These are phyloP conservation scores for Xestia sexstrigata DNA, from an alignment of 2,888 invertebrate species.

Conservation along the genomic window DNA sequence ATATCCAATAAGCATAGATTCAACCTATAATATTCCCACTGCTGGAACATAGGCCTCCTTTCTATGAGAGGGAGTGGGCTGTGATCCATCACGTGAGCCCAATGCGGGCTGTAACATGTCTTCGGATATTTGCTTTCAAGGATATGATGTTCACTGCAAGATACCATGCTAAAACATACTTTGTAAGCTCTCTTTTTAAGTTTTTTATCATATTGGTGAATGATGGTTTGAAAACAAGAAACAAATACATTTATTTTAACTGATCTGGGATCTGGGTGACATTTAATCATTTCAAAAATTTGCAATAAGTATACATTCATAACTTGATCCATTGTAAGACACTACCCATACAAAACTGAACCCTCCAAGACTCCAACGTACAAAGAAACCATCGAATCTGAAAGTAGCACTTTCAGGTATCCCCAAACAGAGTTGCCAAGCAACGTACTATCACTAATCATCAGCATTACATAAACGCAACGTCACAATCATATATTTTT, in stretches of 20 bases:
- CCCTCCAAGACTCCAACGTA: background rate
- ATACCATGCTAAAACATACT: no score
- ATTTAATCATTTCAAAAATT: no score
- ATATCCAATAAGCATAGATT: background rate
- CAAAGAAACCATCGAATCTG: constrained; percentile 54
- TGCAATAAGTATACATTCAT: no score
- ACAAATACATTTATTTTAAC: background rate
- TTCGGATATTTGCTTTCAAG: no score
- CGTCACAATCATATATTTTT: constrained; percentile 77
- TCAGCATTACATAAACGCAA: constrained; percentile 71
- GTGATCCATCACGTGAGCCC: no score
- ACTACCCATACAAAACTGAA: background rate
- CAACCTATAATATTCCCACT: background rate
- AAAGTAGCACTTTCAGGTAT: constrained; percentile 69
- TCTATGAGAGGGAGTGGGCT: background rate
- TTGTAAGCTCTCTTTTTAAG: no score
- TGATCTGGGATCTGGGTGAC: background rate
- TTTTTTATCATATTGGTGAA: no score
- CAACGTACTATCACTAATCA: constrained; percentile 75
- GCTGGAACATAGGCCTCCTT: background rate
- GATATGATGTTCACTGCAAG: no score
- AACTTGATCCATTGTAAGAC: background rate
- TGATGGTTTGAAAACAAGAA: no score
- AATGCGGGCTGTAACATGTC: no score
- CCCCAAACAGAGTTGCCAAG: constrained; percentile 68